These are phyloP conservation scores for Dipus sagitta DNA, from an alignment of 2,797 vertebrate species.

Conservation along the genomic window DNA sequence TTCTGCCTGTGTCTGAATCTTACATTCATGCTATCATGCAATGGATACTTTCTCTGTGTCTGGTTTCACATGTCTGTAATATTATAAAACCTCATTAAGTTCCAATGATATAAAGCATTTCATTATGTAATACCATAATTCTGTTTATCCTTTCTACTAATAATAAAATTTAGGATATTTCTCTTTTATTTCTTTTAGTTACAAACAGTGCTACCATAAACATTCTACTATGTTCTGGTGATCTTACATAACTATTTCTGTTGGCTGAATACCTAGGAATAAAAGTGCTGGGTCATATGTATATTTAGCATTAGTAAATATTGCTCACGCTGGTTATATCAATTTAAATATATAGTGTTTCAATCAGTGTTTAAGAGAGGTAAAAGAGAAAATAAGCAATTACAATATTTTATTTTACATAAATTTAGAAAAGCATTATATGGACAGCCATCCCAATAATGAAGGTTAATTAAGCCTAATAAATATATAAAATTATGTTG, in stretches of 20 bases:
- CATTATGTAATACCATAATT: slow-evolving; percentile 26
- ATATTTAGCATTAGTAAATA: slow-evolving; percentile 38
- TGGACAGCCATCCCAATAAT: slow-evolving; percentile 38
- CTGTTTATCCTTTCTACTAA: slow-evolving; percentile 34
- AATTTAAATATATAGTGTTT: slow-evolving; percentile 54
- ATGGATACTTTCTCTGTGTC: not conserved
- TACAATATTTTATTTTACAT: slow-evolving; percentile 46
- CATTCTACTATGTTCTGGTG: slow-evolving; percentile 26
- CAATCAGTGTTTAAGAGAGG: slow-evolving; percentile 35
- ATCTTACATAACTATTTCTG: slow-evolving; percentile 46
- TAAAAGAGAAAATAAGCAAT: not conserved
- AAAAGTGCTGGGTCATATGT: slow-evolving; percentile 26
- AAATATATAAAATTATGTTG: slow-evolving; percentile 5
- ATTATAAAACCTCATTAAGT: slow-evolving; percentile 2
- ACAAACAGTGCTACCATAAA: slow-evolving; percentile 4
- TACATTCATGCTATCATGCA: not conserved
- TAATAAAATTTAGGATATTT: slow-evolving; percentile 10
- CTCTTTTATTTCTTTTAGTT: not conserved
- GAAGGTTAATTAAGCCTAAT: slow-evolving; percentile 35
- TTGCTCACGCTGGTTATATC: not conserved
- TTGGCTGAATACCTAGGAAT: slow-evolving; percentile 40
- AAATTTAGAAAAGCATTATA: slow-evolving; percentile 6
- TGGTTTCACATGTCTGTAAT: slow-evolving; percentile 3
- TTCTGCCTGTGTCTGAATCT: slow-evolving; percentile 34
- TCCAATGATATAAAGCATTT: slow-evolving; percentile 10